phyloP scores from a whole-genome alignment of 2,888 invertebrate genomes.

The Prenolepis imparis region DNA sequence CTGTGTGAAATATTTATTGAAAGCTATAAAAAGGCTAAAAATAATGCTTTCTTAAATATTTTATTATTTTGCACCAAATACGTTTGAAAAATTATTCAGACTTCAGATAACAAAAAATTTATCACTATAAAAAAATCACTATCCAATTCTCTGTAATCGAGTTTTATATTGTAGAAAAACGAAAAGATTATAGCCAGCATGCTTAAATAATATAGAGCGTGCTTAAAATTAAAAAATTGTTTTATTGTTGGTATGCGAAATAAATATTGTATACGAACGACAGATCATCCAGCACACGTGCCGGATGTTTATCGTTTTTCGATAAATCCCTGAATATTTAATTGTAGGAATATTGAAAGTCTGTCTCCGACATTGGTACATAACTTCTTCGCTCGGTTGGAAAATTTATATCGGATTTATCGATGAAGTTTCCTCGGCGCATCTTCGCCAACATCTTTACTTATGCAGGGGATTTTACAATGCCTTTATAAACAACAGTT shows the following conservation, averaged over 20 bases:
- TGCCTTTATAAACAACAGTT: not conserved
- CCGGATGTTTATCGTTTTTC: not conserved
- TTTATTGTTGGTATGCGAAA: not conserved
- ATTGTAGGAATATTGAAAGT: not conserved
- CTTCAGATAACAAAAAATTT: not conserved
- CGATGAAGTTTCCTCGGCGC: not conserved
- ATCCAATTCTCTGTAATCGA: not conserved
- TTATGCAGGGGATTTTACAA: not conserved
- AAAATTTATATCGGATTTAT: constrained; percentile 2
- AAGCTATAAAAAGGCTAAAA: not conserved
- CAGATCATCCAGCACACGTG: not conserved
- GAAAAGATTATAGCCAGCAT: not conserved
- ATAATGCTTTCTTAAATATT: not conserved
- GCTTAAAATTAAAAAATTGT: not conserved
- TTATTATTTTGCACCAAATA: not conserved
- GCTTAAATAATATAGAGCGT: not conserved
- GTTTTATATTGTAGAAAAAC: not conserved
- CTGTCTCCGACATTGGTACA: not conserved
- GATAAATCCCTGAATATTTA: not conserved
- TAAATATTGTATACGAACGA: not conserved
- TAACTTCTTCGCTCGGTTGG: not conserved
- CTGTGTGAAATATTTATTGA: not conserved
- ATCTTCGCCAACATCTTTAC: not conserved
- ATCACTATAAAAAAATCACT: not conserved
- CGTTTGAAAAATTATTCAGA: not conserved